Percentiles rank a stretch among this genome's conserved stretches.
phyloP scores from a whole-genome alignment of 2,113 vertebrate species.

The Nestor notabilis region DNA sequence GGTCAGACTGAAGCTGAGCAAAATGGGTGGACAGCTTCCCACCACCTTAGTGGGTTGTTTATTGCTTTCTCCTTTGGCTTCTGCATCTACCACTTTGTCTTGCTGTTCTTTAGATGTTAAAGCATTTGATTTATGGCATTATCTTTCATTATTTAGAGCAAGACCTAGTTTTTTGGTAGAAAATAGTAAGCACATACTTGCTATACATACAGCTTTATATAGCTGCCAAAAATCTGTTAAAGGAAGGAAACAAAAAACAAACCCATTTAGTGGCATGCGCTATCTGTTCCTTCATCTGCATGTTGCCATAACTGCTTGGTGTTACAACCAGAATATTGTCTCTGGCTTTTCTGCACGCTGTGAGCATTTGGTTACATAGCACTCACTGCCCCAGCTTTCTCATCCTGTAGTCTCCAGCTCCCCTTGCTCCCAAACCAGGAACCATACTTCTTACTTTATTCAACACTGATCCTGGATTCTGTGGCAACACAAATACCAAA shows the following conservation, averaged over 20 bases:
- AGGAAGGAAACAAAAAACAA: not conserved
- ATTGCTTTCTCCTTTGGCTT: not conserved
- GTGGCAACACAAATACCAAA: not conserved
- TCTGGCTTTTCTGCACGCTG: not conserved
- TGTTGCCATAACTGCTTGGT: not conserved
- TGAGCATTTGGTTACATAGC: accelerated
- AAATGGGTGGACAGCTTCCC: not conserved
- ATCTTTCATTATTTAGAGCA: not conserved
- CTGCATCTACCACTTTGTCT: not conserved
- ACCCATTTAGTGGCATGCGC: not conserved
- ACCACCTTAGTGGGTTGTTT: not conserved
- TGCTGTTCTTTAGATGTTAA: not conserved
- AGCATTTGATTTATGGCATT: not conserved
- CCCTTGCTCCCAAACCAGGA: not conserved
- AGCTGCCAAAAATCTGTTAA: not conserved
- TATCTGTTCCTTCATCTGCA: not conserved
- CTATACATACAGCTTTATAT: not conserved
- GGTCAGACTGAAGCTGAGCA: not conserved
- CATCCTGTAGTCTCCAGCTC: not conserved
- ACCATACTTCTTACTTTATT: not conserved
- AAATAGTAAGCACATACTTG: not conserved
- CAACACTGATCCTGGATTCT: not conserved
- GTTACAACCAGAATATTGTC: not conserved
- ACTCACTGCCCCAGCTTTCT: not conserved
- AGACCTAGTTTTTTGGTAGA: not conserved